Base-by-base conservation (phyloP, 2,888 invertebrate genomes). In the Hirtodrosophila alboralis region DNA sequence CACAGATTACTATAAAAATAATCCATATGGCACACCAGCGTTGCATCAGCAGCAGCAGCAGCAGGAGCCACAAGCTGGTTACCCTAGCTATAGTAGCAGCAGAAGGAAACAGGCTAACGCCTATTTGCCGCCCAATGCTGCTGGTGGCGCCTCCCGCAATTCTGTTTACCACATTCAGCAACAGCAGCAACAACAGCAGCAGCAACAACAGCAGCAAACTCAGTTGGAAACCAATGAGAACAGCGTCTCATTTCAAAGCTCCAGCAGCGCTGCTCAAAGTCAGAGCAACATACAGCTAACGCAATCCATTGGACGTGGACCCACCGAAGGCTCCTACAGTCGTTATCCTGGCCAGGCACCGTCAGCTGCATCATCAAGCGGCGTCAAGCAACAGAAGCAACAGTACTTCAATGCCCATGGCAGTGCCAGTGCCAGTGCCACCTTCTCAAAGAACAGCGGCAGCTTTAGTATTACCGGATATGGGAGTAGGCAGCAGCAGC, bases 21-120 rank as follows among this genome's bases (percentile, higher is more conserved):
- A 90, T 85, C 91, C 91, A 13, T 91, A 91, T 65, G 84, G 87
- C 12, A 80, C 88, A 5, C 91, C 91, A n/a, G 85, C 83, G 48
- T 43, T 71, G 60, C 83, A 84, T 41, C 81, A 78, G 16, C 77
- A 70, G 16, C 79, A 75, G 10, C 74, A 76, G 48, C 73, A 77
- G 47, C 73, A 5, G 0, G 37, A 41, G n/a, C 27, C 37, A 14
- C 49, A 49, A 21, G 6, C 51, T 4, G 57, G 63, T 3, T 87
- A 87, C 68, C 76, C 73, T n/a, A n/a, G n/a, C n/a, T n/a, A n/a
- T n/a, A n/a, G 9, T 88, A 86, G 72, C n/a, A 85, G 74, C 61
- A 87, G 89, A 30, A 83, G 86, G 36, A 90, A 88, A 62, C 81
- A 76, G 31, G 86, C 84, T 36, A 89, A 87, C 48, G 87, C 90